phyloP scores from a whole-genome alignment of 2,797 vertebrate genomes.

The Sebastiscus tertius region DNA sequence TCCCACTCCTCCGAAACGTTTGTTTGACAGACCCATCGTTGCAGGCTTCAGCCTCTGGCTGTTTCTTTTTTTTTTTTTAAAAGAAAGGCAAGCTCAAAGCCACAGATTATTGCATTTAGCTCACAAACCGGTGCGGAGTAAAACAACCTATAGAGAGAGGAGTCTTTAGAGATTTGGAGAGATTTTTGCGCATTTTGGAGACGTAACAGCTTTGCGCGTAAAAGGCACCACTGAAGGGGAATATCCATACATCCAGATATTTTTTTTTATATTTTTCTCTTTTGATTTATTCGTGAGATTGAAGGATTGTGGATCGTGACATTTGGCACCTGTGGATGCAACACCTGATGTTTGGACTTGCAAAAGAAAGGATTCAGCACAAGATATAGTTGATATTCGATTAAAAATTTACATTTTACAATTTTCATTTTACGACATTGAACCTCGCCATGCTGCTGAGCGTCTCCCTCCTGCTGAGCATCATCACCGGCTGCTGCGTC shows the following conservation, averaged over 20 bases:
- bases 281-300: too few relatives aligned
- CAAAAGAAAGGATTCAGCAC: slow-evolving; percentile 21
- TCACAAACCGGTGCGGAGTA: slow-evolving; percentile 83
- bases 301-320: slow-evolving; percentile 19
- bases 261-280: too few relatives aligned
- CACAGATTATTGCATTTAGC: slow-evolving; percentile 87
- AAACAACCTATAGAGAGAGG: slow-evolving; percentile 79
- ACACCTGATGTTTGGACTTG: slow-evolving; percentile 53
- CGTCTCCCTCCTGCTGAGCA: slow-evolving; percentile 77
- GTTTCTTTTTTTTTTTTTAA: slow-evolving; percentile 84
- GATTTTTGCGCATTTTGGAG: slow-evolving; percentile 38
- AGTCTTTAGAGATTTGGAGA: too few relatives aligned
- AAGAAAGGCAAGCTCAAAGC: slow-evolving; percentile 87
- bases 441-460: slow-evolving; percentile 76
- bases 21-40: slow-evolving; percentile 77
- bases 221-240: slow-evolving; percentile 37
- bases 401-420: background rate
- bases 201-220: slow-evolving; percentile 47
- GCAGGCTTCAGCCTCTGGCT: slow-evolving; percentile 81
- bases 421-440: too few relatives aligned
- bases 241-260: too few relatives aligned
- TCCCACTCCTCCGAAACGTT: slow-evolving; percentile 63
- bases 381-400: slow-evolving; percentile 29
- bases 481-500: slow-evolving; percentile 68
- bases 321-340: slow-evolving; percentile 75